A percentile compares a stretch with the other conserved stretches of the same genome.
These are phyloP conservation scores for Keiferia lycopersicella DNA, from an alignment of 2,888 invertebrate genomes.

Conservation along the genomic window DNA sequence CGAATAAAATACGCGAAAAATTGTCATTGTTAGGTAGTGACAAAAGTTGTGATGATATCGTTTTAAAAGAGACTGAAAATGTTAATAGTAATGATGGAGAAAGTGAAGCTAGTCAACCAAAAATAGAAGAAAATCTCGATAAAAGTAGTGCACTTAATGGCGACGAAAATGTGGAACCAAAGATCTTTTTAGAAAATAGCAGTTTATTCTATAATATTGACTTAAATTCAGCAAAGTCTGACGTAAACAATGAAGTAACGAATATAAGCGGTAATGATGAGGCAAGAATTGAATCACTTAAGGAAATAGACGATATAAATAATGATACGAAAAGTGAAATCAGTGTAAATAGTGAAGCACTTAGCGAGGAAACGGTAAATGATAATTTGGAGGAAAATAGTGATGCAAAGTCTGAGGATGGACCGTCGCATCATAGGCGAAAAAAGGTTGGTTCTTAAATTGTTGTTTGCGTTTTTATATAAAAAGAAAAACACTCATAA, in stretches of 20 bases:
- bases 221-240: neutral
- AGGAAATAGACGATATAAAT: conserved; percentile 26
- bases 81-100: neutral
- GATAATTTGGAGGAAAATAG: conserved; percentile 8
- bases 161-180: conserved; percentile 6
- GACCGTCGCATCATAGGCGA: neutral
- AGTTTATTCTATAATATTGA: neutral
- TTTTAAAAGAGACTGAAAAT: neutral
- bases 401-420: conserved; percentile 9
- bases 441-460: conserved; percentile 1
- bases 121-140: neutral
- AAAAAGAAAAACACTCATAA: neutral
- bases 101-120: conserved; percentile 10
- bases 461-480: neutral
- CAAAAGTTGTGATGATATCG: neutral
- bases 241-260: conserved; percentile 30
- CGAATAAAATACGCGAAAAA: conserved; percentile 6
- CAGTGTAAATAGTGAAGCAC: conserved; percentile 15
- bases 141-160: neutral
- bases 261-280: conserved; percentile 26
- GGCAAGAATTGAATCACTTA: conserved; percentile 2
- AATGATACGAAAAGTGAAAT: conserved; percentile 31
- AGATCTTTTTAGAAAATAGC: neutral
- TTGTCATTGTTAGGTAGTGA: neutral
- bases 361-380: conserved; percentile 21